Base-by-base conservation (phyloP, 2,113 vertebrate species). In the Eubucco bourcierii region DNA sequence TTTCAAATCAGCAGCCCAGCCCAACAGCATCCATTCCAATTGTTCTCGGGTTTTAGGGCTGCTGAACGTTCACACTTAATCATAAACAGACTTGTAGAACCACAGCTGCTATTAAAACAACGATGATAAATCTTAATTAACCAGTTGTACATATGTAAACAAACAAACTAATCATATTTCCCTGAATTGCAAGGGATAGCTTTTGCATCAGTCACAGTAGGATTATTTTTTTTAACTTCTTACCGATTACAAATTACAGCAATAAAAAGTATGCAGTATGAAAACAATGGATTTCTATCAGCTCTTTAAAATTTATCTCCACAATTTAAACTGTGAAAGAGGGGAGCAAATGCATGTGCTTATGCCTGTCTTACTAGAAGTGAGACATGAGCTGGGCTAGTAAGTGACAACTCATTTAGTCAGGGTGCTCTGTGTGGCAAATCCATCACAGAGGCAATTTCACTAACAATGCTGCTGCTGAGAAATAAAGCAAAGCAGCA, bases 111-210 rank as follows among this genome's bases (percentile, higher is more conserved):
- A 95, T 95, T 96, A 91, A 95, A 94, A 85, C 53, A 4, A 95
- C 94, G 96, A 96, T 94, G 93, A 95, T 90, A 94, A 95, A 90
- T 81, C 76, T 96, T 94, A 94, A 96, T 94, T 96, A 96, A 94
- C 79, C 2, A 19, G 37, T 86, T 78, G 56, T 90, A 90, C 47
- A n/a, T 88, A 63, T 84, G 61, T 95, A 96, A 95, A 95, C 61
- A 95, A 96, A 94, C 90, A 90, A 95, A 92, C 72, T 65, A 94
- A 92, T 88, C 82, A 25, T 83, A 86, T 72, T 73, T 89, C 68
- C 23, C 29, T 55, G 79, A 91, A 81, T 52, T 92, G 37, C 58
- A 86, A 94, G 73, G 55, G 55, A 75, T 50, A 90, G 31, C 18
- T 94, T 94, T 90, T 87, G 73, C 39, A 74, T 37, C 53, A 65